These are phyloP conservation scores for Pyralis farinalis DNA, from an alignment of 2,888 invertebrate genomes.

Conservation along the genomic window DNA sequence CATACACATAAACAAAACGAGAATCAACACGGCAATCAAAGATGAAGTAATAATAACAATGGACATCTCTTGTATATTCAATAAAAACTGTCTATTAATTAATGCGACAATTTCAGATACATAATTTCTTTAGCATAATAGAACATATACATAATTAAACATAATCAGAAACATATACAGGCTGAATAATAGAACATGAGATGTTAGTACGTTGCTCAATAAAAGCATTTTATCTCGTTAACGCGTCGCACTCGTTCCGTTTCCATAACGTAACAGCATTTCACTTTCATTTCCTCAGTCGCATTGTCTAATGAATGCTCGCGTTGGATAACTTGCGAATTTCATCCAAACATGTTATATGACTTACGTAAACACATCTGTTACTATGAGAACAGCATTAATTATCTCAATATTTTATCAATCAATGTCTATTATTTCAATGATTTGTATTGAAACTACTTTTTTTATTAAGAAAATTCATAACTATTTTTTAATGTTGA, in stretches of 20 bases:
- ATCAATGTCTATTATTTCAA: slow-evolving; percentile 42
- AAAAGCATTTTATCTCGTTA: slow-evolving; percentile 19
- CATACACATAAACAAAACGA: background rate
- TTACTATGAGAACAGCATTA: slow-evolving; percentile 64
- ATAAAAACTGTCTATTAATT: no score
- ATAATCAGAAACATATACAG: background rate
- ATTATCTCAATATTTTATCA: slow-evolving; percentile 61
- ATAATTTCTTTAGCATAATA: no score
- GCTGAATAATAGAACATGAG: slow-evolving; percentile 1
- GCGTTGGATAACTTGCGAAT: slow-evolving; percentile 72
- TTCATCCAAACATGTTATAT: slow-evolving; percentile 51
- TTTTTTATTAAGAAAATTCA: slow-evolving; percentile 59
- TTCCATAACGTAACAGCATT: slow-evolving; percentile 66
- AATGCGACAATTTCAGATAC: no score
- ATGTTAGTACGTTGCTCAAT: slow-evolving; percentile 6
- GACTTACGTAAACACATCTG: slow-evolving; percentile 62
- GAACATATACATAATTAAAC: background rate
- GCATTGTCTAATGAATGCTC: slow-evolving; percentile 68
- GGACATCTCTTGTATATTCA: no score
- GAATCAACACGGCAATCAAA: background rate
- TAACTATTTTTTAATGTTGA: slow-evolving; percentile 15
- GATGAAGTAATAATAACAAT: no score
- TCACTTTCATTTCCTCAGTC: slow-evolving; percentile 73
- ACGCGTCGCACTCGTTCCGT: slow-evolving; percentile 49
- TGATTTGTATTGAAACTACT: slow-evolving; percentile 55